These are phyloP conservation scores for Phyllotreta cruciferae DNA, from an alignment of 2,888 invertebrate genomes.

Conservation along the genomic window DNA sequence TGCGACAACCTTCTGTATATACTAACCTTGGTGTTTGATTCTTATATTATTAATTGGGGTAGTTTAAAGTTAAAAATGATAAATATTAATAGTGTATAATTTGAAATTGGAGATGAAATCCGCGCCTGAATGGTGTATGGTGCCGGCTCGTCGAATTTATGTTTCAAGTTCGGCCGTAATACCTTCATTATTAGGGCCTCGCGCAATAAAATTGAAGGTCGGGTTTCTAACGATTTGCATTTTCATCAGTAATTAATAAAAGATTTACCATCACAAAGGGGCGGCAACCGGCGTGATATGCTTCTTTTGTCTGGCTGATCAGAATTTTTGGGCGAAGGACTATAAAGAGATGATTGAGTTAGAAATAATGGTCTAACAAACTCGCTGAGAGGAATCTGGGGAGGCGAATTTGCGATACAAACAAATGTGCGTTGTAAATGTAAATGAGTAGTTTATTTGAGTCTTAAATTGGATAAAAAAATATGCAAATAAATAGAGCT, in stretches of 20 bases:
- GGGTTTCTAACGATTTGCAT: constrained; percentile 36
- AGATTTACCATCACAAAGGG: constrained; percentile 41
- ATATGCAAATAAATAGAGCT: too few relatives aligned
- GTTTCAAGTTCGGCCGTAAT: constrained; percentile 31
- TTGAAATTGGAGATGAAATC: too few relatives aligned
- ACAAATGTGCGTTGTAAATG: too few relatives aligned
- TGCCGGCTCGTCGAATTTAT: constrained; percentile 25
- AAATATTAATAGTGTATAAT: too few relatives aligned
- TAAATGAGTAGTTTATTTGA: too few relatives aligned
- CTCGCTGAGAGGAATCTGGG: too few relatives aligned
- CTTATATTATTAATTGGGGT: too few relatives aligned
- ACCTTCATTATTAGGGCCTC: constrained; percentile 34
- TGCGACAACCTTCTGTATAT: too few relatives aligned
- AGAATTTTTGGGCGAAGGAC: constrained; percentile 19
- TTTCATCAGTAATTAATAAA: constrained; percentile 42
- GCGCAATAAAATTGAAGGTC: constrained; percentile 35
- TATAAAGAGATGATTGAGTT: constrained; percentile 32
- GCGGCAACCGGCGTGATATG: constrained; percentile 31
- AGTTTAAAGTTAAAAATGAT: too few relatives aligned
- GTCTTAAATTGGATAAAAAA: too few relatives aligned
- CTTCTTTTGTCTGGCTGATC: constrained; percentile 36
- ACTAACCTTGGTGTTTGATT: too few relatives aligned
- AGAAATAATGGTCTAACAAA: neutral
- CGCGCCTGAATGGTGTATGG: neutral
- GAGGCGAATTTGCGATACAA: too few relatives aligned